Evolutionary conservation across 2,113 vertebrate species (phyloP), one percentile per base, ranked within the genome.

Genomic region (Ceyx margarethae): DNA sequence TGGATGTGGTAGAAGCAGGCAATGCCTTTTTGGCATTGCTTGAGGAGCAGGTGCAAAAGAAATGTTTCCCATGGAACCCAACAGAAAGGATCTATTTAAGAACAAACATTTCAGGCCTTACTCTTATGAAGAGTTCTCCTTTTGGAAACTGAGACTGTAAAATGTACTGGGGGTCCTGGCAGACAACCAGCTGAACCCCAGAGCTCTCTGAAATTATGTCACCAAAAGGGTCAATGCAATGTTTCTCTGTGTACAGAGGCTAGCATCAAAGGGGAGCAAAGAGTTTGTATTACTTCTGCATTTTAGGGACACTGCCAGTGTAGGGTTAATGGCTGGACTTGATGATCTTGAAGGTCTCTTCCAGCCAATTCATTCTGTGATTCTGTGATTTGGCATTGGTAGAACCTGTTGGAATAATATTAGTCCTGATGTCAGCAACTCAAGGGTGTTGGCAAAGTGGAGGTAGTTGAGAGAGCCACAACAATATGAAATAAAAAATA

Each of bases 201-300:
- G 21, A 60, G 19, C 11, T 26, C 35, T 65, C 48, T 31, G 35
- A 60, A 71, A 57, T 51, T 0, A 0, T 2, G 3, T 12, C 67
- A 23, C 21, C 28, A 51, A 51, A 75, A 83, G 33, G 25, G 26
- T 5, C 40, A 60, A 33, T 25, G 35, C 15, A 82, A 66, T 71
- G 15, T 23, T 81, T 56, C 56, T 10, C 35, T 8, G 7, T 66
- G 31, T 23, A 20, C 1, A 5, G 31, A 57, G 37, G 31, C 72
- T 10, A 61, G 71, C 35, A 58, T 29, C 21, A 57, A 79, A 22
- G 23, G 13, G 19, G 15, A 78, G 25, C 33, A 51, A 65, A 79
- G 20, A 43, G 13, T 15, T 68, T 69, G 31, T 31, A 53, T 57
- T 78, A 67, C 51, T 83, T 85, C 60, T 78, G 50, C 21, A 18